Evolutionary conservation across 92 coral and sea anemone genomes (phyloP), one percentile per base, ranked within the genome.

Genomic region (Palythoa grandis): DNA sequence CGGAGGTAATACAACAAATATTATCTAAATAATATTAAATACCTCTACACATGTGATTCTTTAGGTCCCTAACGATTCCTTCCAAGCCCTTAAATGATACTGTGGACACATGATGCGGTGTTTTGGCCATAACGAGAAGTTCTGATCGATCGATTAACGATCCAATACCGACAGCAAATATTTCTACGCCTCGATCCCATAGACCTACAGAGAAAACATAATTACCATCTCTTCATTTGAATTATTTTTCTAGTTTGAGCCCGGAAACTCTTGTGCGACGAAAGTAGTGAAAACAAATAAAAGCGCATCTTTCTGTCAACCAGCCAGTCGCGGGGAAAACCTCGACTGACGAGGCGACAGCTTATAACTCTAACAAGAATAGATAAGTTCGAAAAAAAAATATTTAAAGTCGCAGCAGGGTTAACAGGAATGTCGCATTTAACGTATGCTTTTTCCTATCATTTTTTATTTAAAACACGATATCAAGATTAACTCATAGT

Each of bases 31-130:
- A 43, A 5, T 43, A 43, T 29, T 29, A 65, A 65, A 23, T 91
- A 93, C 97, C 97, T 82, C 83, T 79, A 66, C 97, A 93, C 9
- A 87, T 79, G 63, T 93, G 92, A 20, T 89, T 86, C 78, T 87
- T 83, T 16, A 93, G 43, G 19, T 91, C 78, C 60, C 87, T 61
- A 12, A 89, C 72, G 3, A 93, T 83, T 52, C 77, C 78, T 6
- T 74, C 85, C 72, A 93, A 86, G 24, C 87, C 61, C 16, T 23
- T 77, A 48, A 87, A 72, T 35, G 76, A 67, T 20, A 79, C 58
- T 19, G 83, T 84, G 87, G 89, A 89, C 50, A 91, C 88, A 74
- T 93, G 97, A 58, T 91, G 93, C 2, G 97, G 97, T 52, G 86
- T 87, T 80, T 91, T 93, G 65, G 88, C 94, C 20, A 89, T 69